Evolutionary conservation across 2,888 invertebrate species (phyloP), one percentile per base, ranked within the genome.

Genomic region (Hypomecis punctinalis): DNA sequence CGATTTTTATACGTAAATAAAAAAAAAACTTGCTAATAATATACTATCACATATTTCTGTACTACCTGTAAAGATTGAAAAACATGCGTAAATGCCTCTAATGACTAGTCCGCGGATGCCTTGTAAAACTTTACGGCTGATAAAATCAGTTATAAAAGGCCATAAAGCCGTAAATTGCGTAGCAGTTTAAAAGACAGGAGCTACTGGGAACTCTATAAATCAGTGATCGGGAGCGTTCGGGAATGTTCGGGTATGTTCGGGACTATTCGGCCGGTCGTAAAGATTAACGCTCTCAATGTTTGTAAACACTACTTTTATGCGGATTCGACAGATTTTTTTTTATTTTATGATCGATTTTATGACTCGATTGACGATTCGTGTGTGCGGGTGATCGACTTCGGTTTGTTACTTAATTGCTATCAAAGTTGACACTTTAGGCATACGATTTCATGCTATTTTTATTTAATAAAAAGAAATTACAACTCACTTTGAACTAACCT

Each of bases 81-180:
- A 61, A 56, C 48, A 43, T 37, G 42, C 42, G 36, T 46, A 49
- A 47, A 13, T 36, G 37, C 56, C 76, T 70, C 75, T 86, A 86
- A 89, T 89, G 86, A 90, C 85, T 82, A 83, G 82, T 82, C 77
- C 69, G 79, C 79, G 53, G 81, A 87, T 85, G 83, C 76, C 86
- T 84, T 87, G 85, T 90, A 88, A 89, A 91, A 90, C 71, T 91
- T 91, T 86, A 91, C 85, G 88, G 88, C 78, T 84, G 88, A 91
- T 91, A 90, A 90, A 91, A 91, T 90, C 90, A 89, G 90, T 90
- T 90, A 89, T 91, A 91, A 91, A 91, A 90, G 84, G 84, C 82
- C 86, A 87, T 88, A 84, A 82, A 85, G 85, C 80, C 84, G 87
- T 90, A 91, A 90, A 91, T 87, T 84, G 77, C 76, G 81, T 75